phyloP scores from a whole-genome alignment of 2,888 invertebrate species.

The Strigamia transsilvanica region DNA sequence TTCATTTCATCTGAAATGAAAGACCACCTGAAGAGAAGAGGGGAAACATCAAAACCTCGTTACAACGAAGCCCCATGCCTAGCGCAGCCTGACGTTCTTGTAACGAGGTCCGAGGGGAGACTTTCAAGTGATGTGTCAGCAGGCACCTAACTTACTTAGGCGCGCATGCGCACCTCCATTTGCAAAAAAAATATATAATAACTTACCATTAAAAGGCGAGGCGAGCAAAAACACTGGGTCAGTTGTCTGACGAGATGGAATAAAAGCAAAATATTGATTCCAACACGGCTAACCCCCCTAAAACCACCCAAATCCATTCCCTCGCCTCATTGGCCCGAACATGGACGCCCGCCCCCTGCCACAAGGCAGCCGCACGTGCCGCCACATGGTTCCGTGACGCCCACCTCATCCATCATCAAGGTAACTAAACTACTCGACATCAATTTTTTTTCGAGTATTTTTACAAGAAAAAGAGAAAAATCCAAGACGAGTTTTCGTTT shows the following conservation, averaged over 20 bases:
- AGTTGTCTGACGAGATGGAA: not conserved
- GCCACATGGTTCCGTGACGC: conserved; percentile 19
- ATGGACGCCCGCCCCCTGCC: conserved; percentile 4
- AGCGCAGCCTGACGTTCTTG: not conserved
- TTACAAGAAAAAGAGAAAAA: no score
- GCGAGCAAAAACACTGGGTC: not conserved
- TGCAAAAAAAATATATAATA: conserved; percentile 21
- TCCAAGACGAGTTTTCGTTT: no score
- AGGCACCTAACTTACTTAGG: not conserved
- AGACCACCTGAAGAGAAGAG: conserved; percentile 19
- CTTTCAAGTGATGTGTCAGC: conserved; percentile 30
- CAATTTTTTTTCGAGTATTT: no score
- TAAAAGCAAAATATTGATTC: conserved; percentile 1
- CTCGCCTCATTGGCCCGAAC: conserved; percentile 42
- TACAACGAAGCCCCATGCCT: not conserved
- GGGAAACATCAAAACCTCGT: not conserved
- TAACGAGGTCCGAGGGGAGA: not conserved
- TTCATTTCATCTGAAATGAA: conserved; percentile 14
- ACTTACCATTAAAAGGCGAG: not conserved
- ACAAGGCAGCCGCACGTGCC: conserved; percentile 26
- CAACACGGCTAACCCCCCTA: not conserved
- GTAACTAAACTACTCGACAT: not conserved
- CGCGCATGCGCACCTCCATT: conserved; percentile 26
- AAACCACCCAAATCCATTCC: conserved; percentile 14
- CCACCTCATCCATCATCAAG: conserved; percentile 34